Percentiles rank a stretch among this genome's conserved stretches.
These are phyloP conservation scores for Pimpla rufipes DNA, from an alignment of 2,888 invertebrate genomes.

Conservation along the genomic window DNA sequence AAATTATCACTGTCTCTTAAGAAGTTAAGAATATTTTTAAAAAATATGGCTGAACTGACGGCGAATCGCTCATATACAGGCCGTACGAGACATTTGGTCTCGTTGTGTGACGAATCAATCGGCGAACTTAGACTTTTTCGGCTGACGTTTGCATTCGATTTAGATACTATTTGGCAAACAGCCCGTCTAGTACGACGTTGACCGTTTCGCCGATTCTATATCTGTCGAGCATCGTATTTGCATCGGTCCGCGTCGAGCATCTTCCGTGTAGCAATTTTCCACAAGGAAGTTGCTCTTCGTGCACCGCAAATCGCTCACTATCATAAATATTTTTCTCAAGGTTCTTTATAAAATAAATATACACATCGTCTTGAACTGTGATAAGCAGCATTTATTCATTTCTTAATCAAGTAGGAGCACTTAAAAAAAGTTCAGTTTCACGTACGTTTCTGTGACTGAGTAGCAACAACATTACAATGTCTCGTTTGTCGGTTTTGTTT, in stretches of 20 bases:
- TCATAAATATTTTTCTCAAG: not conserved
- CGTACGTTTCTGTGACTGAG: conserved; percentile 73
- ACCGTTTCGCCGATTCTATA: conserved; percentile 49
- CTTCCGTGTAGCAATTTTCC: conserved; percentile 5
- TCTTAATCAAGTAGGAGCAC: conserved; percentile 78
- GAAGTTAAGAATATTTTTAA: too few species aligned
- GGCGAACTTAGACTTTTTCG: conserved; percentile 22
- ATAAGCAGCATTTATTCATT: conserved; percentile 82
- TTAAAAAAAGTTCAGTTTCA: conserved; percentile 75
- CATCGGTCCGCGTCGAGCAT: not conserved
- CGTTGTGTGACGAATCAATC: conserved; percentile 21
- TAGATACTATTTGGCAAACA: conserved; percentile 46
- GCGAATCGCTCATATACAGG: not conserved
- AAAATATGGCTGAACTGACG: too few species aligned
- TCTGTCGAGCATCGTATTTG: conserved; percentile 36
- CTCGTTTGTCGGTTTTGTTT: conserved; percentile 24
- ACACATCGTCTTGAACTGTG: conserved; percentile 75
- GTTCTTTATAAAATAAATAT: conserved; percentile 15
- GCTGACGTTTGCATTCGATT: conserved; percentile 49
- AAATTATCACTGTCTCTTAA: too few species aligned
- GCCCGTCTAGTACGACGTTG: conserved; percentile 37
- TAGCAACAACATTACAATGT: conserved; percentile 73
- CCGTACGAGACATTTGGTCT: not conserved
- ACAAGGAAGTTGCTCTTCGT: not conserved
- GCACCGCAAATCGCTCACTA: not conserved